These are phyloP conservation scores for Andricus grossulariae DNA, from an alignment of 1,140 invertebrate species.

Conservation along the genomic window DNA sequence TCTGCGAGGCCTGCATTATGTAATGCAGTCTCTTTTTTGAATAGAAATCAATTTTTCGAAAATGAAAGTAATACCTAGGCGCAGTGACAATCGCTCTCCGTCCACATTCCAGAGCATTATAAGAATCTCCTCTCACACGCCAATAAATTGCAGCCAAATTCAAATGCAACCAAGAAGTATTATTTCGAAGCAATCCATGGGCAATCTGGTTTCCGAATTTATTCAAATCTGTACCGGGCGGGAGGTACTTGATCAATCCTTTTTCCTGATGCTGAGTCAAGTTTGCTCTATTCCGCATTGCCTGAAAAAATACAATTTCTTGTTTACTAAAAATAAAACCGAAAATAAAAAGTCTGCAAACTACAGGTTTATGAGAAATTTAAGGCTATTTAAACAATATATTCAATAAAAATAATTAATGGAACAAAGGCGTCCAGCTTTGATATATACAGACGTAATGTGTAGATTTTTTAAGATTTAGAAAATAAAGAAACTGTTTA, in stretches of 20 bases:
- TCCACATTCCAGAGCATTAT: slow-evolving; percentile 88
- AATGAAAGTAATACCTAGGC: slow-evolving; percentile 79
- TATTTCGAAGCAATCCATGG: slow-evolving; percentile 81
- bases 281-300: slow-evolving; percentile 81
- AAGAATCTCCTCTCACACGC: slow-evolving; percentile 86
- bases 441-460: too few species aligned
- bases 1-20: not conserved
- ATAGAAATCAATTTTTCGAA: not conserved
- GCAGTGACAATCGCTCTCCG: slow-evolving; percentile 86
- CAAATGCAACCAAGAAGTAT: slow-evolving; percentile 89
- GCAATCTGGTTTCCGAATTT: slow-evolving; percentile 83
- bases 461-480: too few species aligned
- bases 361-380: too few species aligned
- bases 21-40: slow-evolving; percentile 33
- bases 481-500: too few species aligned
- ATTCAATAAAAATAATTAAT: too few species aligned
- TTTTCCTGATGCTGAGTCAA: slow-evolving; percentile 81
- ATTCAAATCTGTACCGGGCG: slow-evolving; percentile 79
- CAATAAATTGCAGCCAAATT: slow-evolving; percentile 91
- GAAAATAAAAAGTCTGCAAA: too few species aligned
- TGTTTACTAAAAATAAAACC: not conserved
- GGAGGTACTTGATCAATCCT: slow-evolving; percentile 79
- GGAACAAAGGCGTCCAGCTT: too few species aligned
- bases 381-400: too few species aligned
- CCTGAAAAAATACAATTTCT: slow-evolving; percentile 66